These are phyloP conservation scores for Drosophila pectinifera DNA, from an alignment of 1,140 invertebrate species.

Conservation along the genomic window DNA sequence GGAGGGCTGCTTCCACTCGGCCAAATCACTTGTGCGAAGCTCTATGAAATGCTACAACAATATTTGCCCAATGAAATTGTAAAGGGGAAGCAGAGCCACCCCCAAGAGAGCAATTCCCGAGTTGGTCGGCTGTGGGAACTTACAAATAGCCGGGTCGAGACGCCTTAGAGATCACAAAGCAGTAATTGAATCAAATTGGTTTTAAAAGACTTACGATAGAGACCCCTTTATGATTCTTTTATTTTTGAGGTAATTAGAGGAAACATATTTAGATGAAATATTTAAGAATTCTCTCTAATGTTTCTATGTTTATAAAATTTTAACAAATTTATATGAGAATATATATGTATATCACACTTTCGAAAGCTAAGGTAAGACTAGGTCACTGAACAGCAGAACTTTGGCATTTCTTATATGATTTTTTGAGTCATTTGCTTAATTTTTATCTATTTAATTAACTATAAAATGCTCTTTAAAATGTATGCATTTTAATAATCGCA, in stretches of 20 bases:
- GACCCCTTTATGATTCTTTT: not conserved
- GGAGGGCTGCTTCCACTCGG: constrained; percentile 29
- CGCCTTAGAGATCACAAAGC: constrained; percentile 3
- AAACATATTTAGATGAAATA: too few relatives aligned
- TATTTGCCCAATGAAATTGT: constrained; percentile 73
- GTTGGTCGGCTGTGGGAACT: constrained; percentile 32
- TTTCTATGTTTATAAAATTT: too few relatives aligned
- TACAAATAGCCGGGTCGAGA: constrained; percentile 16
- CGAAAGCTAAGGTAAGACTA: too few relatives aligned
- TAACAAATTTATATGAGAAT: too few relatives aligned
- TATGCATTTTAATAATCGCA: too few relatives aligned
- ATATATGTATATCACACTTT: too few relatives aligned
- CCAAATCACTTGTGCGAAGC: constrained; percentile 72
- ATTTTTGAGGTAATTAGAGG: not conserved
- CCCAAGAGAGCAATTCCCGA: constrained; percentile 38
- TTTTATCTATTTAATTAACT: too few relatives aligned
- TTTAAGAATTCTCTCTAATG: too few relatives aligned
- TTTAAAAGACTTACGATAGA: not conserved
- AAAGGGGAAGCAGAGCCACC: constrained; percentile 20
- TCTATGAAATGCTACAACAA: constrained; percentile 71
- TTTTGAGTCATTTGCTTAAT: too few relatives aligned
- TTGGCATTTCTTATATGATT: too few relatives aligned
- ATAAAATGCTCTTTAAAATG: too few relatives aligned
- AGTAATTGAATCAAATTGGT: constrained; percentile 23
- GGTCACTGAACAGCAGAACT: too few relatives aligned